These are phyloP conservation scores for Trichosurus vulpecula DNA, from an alignment of 2,797 vertebrate species.

Conservation along the genomic window DNA sequence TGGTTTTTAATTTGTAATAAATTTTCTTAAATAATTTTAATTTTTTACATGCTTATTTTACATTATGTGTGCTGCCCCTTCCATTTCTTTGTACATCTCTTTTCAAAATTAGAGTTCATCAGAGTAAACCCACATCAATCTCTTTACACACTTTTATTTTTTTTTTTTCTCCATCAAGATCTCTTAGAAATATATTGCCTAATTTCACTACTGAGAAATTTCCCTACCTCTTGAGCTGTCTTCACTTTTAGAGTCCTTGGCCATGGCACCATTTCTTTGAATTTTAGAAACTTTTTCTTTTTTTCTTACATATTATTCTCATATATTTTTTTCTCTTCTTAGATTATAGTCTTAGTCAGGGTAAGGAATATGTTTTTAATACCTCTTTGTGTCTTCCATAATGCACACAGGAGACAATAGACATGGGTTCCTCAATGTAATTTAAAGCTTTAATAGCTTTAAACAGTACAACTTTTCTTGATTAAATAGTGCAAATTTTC, in stretches of 20 bases:
- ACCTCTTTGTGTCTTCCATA: neutral
- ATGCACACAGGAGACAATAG: neutral
- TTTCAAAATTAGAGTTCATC: neutral
- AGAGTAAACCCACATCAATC: neutral
- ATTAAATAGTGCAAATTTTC: neutral
- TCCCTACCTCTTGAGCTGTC: neutral
- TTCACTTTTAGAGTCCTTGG: neutral
- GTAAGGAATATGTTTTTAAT: neutral
- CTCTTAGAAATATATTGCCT: neutral
- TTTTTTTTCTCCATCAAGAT: neutral
- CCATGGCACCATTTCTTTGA: neutral
- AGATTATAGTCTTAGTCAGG: neutral
- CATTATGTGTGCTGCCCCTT: neutral
- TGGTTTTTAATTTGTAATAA: neutral
- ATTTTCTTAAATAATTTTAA: neutral
- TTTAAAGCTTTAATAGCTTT: too few relatives aligned
- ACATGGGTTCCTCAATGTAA: neutral
- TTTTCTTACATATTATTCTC: neutral
- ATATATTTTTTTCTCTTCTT: neutral
- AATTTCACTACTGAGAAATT: neutral
- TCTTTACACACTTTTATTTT: neutral
- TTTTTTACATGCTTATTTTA: neutral
- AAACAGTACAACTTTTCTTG: too few relatives aligned
- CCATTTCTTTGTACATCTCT: neutral
- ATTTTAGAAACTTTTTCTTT: neutral